Conservation (phyloP, 2,797 vertebrate species). For the Tamandua tetradactyla region DNA sequence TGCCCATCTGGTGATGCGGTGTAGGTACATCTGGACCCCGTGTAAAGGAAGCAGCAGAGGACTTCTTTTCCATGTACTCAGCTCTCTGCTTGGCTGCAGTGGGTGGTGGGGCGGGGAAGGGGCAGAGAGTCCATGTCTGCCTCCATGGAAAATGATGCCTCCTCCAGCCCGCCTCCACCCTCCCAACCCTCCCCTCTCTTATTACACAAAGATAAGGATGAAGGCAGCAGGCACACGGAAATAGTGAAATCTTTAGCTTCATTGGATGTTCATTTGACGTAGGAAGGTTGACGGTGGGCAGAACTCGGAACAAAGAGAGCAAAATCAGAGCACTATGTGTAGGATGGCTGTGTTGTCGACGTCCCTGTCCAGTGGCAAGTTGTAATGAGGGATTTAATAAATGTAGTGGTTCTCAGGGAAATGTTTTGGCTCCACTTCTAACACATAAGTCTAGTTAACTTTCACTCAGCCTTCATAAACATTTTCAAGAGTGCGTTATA, state of each 20-base stretch:
- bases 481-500: background rate
- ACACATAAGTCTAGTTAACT: background rate
- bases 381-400: background rate
- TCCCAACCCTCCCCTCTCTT: background rate
- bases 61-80: background rate
- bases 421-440: background rate
- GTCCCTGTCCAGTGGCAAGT: background rate
- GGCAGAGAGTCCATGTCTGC: background rate
- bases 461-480: background rate
- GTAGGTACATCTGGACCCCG: background rate
- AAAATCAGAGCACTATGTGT: background rate
- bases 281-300: background rate
- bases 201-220: background rate
- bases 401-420: background rate
- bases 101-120: rapidly evolving
- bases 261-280: background rate
- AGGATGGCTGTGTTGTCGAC: background rate
- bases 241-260: background rate
- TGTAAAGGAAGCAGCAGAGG: background rate
- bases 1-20: rapidly evolving
- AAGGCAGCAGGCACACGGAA: background rate
- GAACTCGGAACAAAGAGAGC: background rate
- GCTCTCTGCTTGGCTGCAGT: background rate
- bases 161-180: too few species aligned
- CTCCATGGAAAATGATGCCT: background rate